Conservation (phyloP, 30 jellyfish, hydroid and myxozoan genomes). For the Aurelia sp. region DNA sequence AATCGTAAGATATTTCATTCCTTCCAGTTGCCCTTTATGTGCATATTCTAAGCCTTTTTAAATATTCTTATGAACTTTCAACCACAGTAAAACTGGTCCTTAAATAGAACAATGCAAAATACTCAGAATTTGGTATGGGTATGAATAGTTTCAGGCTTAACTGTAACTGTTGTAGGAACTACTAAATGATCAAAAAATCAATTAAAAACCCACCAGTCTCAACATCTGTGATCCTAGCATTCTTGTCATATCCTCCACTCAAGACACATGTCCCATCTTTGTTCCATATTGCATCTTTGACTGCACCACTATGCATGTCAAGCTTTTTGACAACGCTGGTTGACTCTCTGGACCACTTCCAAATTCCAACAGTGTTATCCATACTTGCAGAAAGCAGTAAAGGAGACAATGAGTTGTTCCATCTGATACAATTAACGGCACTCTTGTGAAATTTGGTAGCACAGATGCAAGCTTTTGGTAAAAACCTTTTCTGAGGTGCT, state of each 20-base stretch:
- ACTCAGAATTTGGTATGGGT: too few species aligned
- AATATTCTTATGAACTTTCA: too few species aligned
- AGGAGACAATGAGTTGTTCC: conserved; percentile 10
- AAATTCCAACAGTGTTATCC: conserved; percentile 59
- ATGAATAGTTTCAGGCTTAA: too few species aligned
- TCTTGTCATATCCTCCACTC: conserved; percentile 87
- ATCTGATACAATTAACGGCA: conserved; percentile 24
- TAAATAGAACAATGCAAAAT: too few species aligned
- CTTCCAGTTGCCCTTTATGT: too few species aligned
- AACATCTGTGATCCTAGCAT: conserved; percentile 74
- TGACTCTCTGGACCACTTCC: conserved; percentile 14
- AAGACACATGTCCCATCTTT: conserved; percentile 32
- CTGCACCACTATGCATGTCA: conserved; percentile 71
- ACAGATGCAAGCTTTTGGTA: conserved; percentile 33
- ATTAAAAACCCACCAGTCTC: conserved; percentile 68
- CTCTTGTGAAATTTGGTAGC: background rate
- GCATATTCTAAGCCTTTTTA: too few species aligned
- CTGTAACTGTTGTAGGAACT: too few species aligned
- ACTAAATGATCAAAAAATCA: background rate
- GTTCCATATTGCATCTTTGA: conserved; percentile 89
- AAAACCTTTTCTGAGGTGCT: background rate
- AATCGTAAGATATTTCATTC: too few species aligned
- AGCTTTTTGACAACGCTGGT: background rate
- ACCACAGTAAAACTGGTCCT: too few species aligned
- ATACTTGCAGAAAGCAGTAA: conserved; percentile 63